A percentile compares a stretch with the other conserved stretches of the same genome.
phyloP scores from a whole-genome alignment of 2,888 invertebrate genomes.

The Electrophaes corylata region DNA sequence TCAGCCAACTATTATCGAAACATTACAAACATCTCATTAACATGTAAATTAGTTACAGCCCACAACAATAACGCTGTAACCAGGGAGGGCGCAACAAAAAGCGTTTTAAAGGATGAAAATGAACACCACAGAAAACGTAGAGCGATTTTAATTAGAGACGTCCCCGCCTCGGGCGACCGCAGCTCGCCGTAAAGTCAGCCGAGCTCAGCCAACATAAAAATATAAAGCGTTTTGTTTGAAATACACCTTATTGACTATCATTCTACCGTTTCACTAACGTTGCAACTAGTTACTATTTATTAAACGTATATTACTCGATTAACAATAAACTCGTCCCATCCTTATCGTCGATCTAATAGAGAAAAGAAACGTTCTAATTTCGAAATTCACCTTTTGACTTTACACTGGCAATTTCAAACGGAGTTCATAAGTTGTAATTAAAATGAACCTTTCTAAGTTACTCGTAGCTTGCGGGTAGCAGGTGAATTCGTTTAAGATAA shows the following conservation, averaged over 20 bases:
- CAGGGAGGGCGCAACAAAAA: slow-evolving; percentile 73
- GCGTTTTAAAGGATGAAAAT: slow-evolving; percentile 77
- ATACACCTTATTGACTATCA: slow-evolving; percentile 40
- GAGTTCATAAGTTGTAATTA: slow-evolving; percentile 50
- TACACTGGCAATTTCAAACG: slow-evolving; percentile 46
- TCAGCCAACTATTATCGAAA: slow-evolving; percentile 52
- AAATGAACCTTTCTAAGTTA: slow-evolving; percentile 47
- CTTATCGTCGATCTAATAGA: slow-evolving; percentile 12
- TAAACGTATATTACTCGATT: background rate
- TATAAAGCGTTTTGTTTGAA: slow-evolving; percentile 46
- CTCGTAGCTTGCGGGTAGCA: slow-evolving; percentile 28
- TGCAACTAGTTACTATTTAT: background rate
- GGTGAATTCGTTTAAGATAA: slow-evolving; percentile 21
- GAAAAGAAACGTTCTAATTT: slow-evolving; percentile 48
- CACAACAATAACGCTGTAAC: slow-evolving; percentile 76
- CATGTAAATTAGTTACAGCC: slow-evolving; percentile 80
- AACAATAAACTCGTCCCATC: slow-evolving; percentile 1
- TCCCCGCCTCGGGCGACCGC: slow-evolving; percentile 73
- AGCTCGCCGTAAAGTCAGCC: slow-evolving; percentile 60
- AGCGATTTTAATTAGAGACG: slow-evolving; percentile 79
- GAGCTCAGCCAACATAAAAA: slow-evolving; percentile 52
- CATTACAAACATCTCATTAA: slow-evolving; percentile 72
- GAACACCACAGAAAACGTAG: slow-evolving; percentile 77
- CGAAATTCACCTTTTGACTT: slow-evolving; percentile 45
- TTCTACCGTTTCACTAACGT: slow-evolving; percentile 6